Evolutionary conservation across 2,113 vertebrate genomes (phyloP).

Genomic region (Pycnonotus jocosus): DNA sequence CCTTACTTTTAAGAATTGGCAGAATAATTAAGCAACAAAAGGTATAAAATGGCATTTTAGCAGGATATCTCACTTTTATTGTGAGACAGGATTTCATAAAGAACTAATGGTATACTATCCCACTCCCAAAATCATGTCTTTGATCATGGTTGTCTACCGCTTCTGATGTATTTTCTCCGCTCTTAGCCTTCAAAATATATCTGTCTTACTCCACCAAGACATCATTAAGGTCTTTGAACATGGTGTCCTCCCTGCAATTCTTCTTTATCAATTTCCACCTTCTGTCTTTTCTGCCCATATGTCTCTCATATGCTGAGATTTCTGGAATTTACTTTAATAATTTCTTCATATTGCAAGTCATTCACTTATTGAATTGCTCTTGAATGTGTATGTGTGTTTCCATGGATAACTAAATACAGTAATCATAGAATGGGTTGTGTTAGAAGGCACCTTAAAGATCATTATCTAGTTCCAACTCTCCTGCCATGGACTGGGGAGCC

Average conservation of each 20-base stretch:
- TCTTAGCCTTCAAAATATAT: neutral
- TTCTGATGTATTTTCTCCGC: neutral
- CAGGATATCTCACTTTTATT: neutral
- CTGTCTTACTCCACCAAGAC: neutral
- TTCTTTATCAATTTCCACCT: neutral
- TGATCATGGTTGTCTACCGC: neutral
- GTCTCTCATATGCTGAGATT: neutral
- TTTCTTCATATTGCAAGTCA: neutral
- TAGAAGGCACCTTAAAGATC: neutral
- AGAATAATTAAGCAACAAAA: neutral
- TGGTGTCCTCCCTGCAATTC: neutral
- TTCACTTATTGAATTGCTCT: neutral
- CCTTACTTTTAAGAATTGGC: neutral
- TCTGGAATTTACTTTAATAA: neutral
- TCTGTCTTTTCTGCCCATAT: neutral
- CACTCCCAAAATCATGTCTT: neutral
- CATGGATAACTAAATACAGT: neutral
- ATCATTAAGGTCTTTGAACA: fast-evolving
- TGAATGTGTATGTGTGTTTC: neutral
- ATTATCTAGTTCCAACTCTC: neutral
- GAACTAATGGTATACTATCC: neutral
- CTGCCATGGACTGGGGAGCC: neutral
- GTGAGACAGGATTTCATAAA: neutral
- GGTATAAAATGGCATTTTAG: neutral
- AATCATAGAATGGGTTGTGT: neutral